Evolutionary conservation across 2,797 vertebrate genomes (phyloP).

Genomic region (Cossypha heuglini): DNA sequence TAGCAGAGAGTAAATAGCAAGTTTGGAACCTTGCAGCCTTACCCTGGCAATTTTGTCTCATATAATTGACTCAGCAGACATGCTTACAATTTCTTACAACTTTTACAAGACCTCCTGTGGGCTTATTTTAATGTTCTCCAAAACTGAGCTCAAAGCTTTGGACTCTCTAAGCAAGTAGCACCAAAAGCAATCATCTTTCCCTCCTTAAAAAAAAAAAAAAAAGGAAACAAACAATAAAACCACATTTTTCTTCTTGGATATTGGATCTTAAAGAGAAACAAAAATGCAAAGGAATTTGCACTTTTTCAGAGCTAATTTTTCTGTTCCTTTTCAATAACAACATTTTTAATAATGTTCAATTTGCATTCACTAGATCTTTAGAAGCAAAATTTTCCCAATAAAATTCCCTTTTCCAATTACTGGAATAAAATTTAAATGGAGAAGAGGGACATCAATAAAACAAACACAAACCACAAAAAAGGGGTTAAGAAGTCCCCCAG

Average conservation of each 20-base stretch:
- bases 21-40: conserved; percentile 22
- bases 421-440: not conserved
- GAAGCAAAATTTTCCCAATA: not conserved
- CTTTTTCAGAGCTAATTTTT: not conserved
- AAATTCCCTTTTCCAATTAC: not conserved
- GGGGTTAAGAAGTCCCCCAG: not conserved
- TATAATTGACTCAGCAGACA: conserved; percentile 56
- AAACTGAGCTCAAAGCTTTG: conserved; percentile 33
- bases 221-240: not conserved
- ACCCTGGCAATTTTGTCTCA: conserved; percentile 40
- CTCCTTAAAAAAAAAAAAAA: not conserved
- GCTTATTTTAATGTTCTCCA: conserved; percentile 24
- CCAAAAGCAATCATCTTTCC: not conserved
- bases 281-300: not conserved
- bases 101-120: conserved; percentile 61
- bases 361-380: not conserved
- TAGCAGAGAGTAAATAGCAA: conserved; percentile 34
- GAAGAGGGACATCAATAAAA: not conserved
- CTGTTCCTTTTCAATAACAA: not conserved
- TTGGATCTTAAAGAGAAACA: not conserved
- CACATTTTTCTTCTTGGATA: not conserved
- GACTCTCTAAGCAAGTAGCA: not conserved
- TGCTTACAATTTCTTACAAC: conserved; percentile 49
- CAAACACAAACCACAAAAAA: not conserved
- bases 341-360: not conserved